Evolutionary conservation across 2,113 vertebrate genomes (phyloP), one percentile per base, ranked within the genome.

Genomic region (Paramormyrops kingsleyae): DNA sequence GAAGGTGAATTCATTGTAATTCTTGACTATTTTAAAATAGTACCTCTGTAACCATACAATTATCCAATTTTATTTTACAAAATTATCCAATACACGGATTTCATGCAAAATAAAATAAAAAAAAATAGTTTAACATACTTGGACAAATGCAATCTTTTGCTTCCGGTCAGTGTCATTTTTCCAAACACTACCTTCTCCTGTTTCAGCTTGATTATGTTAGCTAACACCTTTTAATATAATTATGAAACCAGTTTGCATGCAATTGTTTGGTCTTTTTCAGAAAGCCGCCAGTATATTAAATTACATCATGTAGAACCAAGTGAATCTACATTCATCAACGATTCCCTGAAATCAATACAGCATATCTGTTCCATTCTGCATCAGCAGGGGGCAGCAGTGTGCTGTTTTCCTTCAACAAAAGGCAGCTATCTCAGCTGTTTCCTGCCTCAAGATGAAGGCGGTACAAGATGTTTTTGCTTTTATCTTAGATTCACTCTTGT

Each of bases 301-400:
- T 87, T 35, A 53, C 27, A 53, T 47, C 31, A 7, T 31, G 21
- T 5, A 21, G 9, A n/a, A 50, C 49, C 10, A 53, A 62, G 7
- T 62, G 6, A n/a, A 53, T 87, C 31, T 80, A 80, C 5, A 80
- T 15, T 42, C 70, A 77, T 19, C 74, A 39, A 42, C 6, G 4
- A 42, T 80, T 80, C 35, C 17, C 39, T 80, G 74, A 80, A 80
- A 80, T 80, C 74, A 21, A 42, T 19, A n/a, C 35, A 44, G 19
- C 2, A 24, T 44, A 12, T 62, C 2, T 9, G 24, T 88, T 42
- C 62, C 1, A 35, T 17, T 50, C 62, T 9, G n/a, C 10, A 77
- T 3, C 66, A 52, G n/a, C 49, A 89, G 88, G 88, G 90, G 89
- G 84, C 89, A 91, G 83, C 84, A 83, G 53, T 83, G 59, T 12